A percentile compares a stretch with the other conserved stretches of the same genome.
These are phyloP conservation scores for Philotrypesis tridentata DNA, from an alignment of 1,140 invertebrate species.

Conservation along the genomic window DNA sequence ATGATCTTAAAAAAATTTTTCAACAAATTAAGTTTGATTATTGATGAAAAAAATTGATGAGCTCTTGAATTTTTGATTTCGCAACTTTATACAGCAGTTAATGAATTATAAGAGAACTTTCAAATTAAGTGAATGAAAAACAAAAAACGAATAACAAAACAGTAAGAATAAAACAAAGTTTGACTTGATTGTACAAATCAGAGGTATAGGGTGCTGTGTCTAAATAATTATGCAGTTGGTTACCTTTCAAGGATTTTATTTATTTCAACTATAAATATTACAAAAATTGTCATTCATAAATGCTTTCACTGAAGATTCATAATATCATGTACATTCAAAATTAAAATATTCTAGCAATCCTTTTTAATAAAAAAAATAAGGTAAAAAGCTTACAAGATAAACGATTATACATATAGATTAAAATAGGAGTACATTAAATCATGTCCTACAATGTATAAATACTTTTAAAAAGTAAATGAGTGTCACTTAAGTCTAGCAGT, in stretches of 20 bases:
- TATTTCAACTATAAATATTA: conserved; percentile 48
- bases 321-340: conserved; percentile 44
- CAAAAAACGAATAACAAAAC: no score
- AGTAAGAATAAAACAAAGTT: no score
- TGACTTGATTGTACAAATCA: not conserved
- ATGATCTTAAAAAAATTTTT: no score
- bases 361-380: conserved; percentile 42
- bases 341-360: conserved; percentile 28
- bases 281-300: conserved; percentile 44
- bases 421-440: conserved; percentile 45
- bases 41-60: no score
- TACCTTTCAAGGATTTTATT: conserved; percentile 24
- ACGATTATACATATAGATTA: conserved; percentile 37
- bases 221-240: not conserved
- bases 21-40: no score
- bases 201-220: no score
- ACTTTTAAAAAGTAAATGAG: conserved; percentile 46
- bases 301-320: conserved; percentile 40
- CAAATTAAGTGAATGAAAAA: no score
- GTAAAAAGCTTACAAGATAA: conserved; percentile 42
- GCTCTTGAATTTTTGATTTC: no score
- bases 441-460: conserved; percentile 41
- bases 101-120: no score
- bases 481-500: conserved; percentile 44
- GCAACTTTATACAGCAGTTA: no score